These are phyloP conservation scores for Zaprionus bogoriensis DNA, from an alignment of 2,888 invertebrate genomes.

Conservation along the genomic window DNA sequence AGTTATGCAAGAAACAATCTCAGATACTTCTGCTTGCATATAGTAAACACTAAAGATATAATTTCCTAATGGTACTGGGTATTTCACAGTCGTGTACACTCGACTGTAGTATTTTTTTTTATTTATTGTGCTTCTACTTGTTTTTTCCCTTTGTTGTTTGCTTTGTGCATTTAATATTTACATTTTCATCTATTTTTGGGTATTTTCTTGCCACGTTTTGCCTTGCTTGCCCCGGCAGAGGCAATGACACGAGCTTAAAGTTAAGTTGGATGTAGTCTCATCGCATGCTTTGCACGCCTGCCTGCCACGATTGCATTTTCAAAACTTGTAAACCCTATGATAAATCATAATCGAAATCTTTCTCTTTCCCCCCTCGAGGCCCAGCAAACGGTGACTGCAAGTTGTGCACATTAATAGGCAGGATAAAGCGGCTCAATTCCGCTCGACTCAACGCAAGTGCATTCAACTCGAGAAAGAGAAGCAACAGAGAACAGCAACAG, in stretches of 20 bases:
- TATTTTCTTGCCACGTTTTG: too few relatives aligned
- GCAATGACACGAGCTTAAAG: background rate
- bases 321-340: background rate
- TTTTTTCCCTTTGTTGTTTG: too few relatives aligned
- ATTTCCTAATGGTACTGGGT: too few relatives aligned
- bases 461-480: background rate
- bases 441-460: background rate
- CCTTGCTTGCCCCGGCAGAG: background rate
- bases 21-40: too few relatives aligned
- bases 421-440: background rate
- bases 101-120: too few relatives aligned
- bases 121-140: background rate
- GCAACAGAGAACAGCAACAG: background rate
- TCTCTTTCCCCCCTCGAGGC: background rate
- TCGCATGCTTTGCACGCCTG: too few relatives aligned
- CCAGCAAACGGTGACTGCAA: background rate
- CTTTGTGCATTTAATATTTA: conserved; percentile 33
- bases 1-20: too few relatives aligned
- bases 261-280: too few relatives aligned
- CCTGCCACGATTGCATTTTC: too few relatives aligned
- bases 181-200: conserved; percentile 2
- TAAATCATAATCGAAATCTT: background rate
- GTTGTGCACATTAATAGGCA: background rate
- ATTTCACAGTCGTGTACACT: too few relatives aligned
- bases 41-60: too few relatives aligned